These are phyloP conservation scores for Meandrusa payeni DNA, from an alignment of 2,888 invertebrate genomes.

Conservation along the genomic window DNA sequence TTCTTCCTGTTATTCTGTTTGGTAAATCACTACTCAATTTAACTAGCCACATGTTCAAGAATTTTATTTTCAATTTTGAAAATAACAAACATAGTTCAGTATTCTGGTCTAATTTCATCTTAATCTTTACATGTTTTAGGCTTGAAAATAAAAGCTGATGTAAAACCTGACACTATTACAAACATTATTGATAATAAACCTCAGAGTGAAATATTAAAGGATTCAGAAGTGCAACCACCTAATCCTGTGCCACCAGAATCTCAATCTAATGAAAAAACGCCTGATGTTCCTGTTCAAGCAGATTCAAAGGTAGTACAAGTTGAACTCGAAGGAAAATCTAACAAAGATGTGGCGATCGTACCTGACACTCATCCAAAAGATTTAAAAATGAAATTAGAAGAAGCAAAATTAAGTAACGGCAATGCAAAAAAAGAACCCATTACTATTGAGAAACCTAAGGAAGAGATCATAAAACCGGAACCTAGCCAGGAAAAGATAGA, in stretches of 20 bases:
- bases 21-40: too few species aligned
- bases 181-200: slow-evolving; percentile 32
- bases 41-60: too few species aligned
- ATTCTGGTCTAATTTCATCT: too few species aligned
- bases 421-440: slow-evolving; percentile 32
- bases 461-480: slow-evolving; percentile 35
- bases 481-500: slow-evolving; percentile 47
- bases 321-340: slow-evolving; percentile 41
- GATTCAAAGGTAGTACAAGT: slow-evolving; percentile 57
- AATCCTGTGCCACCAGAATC: slow-evolving; percentile 71
- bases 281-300: slow-evolving; percentile 33
- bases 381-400: slow-evolving; percentile 47
- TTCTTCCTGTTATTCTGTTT: too few species aligned
- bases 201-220: slow-evolving; percentile 44
- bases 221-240: slow-evolving; percentile 70
- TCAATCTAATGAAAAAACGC: slow-evolving; percentile 65
- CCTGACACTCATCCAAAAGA: slow-evolving; percentile 60
- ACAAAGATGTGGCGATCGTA: slow-evolving; percentile 36
- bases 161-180: slow-evolving; percentile 33
- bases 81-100: too few species aligned
- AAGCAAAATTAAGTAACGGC: slow-evolving; percentile 43
- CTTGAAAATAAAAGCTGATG: slow-evolving; percentile 38
- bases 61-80: too few species aligned
- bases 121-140: too few species aligned
- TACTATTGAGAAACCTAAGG: slow-evolving; percentile 36